A percentile compares a stretch with the other conserved stretches of the same genome.
These are phyloP conservation scores for Oreonectes daqikongensis DNA, from an alignment of 2,797 vertebrate species.

Conservation along the genomic window DNA sequence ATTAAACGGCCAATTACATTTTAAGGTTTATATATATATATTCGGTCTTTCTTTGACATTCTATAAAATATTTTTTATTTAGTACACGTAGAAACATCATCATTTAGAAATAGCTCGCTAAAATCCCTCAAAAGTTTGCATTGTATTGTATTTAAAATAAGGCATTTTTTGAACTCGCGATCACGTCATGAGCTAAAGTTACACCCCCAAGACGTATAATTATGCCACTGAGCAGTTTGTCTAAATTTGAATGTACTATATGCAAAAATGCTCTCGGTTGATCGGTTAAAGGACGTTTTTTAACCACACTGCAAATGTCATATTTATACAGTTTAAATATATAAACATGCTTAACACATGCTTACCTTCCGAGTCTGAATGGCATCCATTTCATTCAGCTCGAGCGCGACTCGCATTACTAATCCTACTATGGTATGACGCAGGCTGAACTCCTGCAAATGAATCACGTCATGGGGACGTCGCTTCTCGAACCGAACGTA, in stretches of 20 bases:
- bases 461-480: not conserved
- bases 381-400: constrained; percentile 64
- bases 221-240: constrained; percentile 37
- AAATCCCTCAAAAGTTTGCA: too few relatives aligned
- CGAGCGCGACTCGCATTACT: constrained; percentile 38
- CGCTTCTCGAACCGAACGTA: not conserved
- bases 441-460: not conserved
- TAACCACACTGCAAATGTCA: not conserved
- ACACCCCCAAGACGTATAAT: constrained; percentile 47
- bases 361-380: constrained; percentile 66
- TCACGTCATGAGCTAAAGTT: constrained; percentile 46
- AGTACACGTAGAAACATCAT: too few relatives aligned
- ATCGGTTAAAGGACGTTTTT: not conserved
- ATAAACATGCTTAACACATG: too few relatives aligned
- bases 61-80: too few relatives aligned
- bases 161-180: constrained; percentile 61
- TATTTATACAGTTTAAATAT: not conserved
- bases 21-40: too few relatives aligned
- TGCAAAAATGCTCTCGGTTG: not conserved
- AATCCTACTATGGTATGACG: constrained; percentile 12
- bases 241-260: constrained; percentile 12
- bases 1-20: too few relatives aligned
- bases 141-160: not conserved
- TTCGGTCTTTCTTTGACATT: too few relatives aligned
- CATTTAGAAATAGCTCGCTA: too few relatives aligned